Evolutionary conservation across 2,888 invertebrate genomes (phyloP), one percentile per base, ranked within the genome.

Genomic region (Isoperla grammatica): DNA sequence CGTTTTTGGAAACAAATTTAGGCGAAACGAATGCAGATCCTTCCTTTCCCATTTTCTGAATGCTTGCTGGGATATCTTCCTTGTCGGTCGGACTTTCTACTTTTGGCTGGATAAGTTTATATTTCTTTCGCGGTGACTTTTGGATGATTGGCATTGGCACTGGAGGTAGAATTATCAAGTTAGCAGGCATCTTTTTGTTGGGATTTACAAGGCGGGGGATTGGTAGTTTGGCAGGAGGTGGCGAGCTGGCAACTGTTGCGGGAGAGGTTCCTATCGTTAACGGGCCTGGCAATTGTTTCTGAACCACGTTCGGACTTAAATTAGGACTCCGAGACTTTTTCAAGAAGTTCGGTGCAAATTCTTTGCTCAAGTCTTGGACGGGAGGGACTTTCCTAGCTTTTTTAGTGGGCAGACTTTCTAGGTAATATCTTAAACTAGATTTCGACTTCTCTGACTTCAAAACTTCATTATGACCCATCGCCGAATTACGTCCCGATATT

Each of bases 101-200:
- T 71, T 78, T 78, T 64, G 78, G 78, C 69, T 79, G 78, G 68
- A 78, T 78, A 64, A 73, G 72, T 75, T 79, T 79, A 74, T 78
- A 79, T 72, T 78, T 78, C 65, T 70, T 69, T 67, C 71, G 68
- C 9, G 50, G 55, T 73, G 77, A 71, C 72, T 80, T 75, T 74
- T 80, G 72, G 79, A 73, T 79, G 70, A 74, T 78, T 65, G 78
- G 74, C 67, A 77, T 77, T 69, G 79, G 76, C 67, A 77, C 77
- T 69, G 79, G 76, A 59, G 68, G 67, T 66, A 64, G 69, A 68
- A 70, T 72, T 67, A 69, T 63, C 68, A 72, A 40, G 69, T 72
- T 68, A 66, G 69, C 67, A 29, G 56, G 17, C 29, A 20, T 8
- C 22, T 23, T 43, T 40, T 55, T 57, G 39, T 54, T 54, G 22